These are phyloP conservation scores for Acleris literana DNA, from an alignment of 2,888 invertebrate genomes.

Conservation along the genomic window DNA sequence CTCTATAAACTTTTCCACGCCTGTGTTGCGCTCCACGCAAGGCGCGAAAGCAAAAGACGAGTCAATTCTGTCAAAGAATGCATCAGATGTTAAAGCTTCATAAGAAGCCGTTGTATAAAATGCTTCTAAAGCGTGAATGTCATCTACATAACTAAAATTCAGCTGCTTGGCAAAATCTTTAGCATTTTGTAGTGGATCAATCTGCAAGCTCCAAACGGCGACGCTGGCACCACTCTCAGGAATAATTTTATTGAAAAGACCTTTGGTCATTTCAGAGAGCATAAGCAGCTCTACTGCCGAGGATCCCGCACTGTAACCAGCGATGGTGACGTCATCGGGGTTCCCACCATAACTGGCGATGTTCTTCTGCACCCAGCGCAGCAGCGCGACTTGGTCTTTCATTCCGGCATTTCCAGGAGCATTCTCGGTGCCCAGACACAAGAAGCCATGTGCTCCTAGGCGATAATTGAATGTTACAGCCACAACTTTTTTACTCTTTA, in stretches of 20 bases:
- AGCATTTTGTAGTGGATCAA: conserved; percentile 57
- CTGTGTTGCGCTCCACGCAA: conserved; percentile 47
- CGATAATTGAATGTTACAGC: conserved; percentile 46
- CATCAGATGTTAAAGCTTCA: conserved; percentile 43
- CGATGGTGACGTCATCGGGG: conserved; percentile 61
- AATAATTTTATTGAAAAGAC: conserved; percentile 60
- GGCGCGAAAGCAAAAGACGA: conserved; percentile 41
- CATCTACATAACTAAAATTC: conserved; percentile 47
- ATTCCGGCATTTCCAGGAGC: conserved; percentile 61
- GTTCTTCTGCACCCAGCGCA: conserved; percentile 60
- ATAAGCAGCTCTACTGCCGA: conserved; percentile 57
- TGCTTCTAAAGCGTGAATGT: conserved; percentile 52
- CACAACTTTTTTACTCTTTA: conserved; percentile 38
- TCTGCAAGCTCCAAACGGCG: conserved; percentile 50
- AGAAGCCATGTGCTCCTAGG: conserved; percentile 49
- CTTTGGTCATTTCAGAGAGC: conserved; percentile 54
- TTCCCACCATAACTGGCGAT: conserved; percentile 64
- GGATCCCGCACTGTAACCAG: conserved; percentile 61
- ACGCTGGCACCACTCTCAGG: conserved; percentile 56
- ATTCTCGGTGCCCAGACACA: conserved; percentile 52
- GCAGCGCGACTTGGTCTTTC: conserved; percentile 64
- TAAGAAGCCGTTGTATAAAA: conserved; percentile 53
- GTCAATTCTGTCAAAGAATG: conserved; percentile 21
- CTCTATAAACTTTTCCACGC: conserved; percentile 50
- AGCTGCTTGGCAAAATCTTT: conserved; percentile 50